Evolutionary conservation across 2,113 vertebrate species (phyloP).

Genomic region (Phylloscopus trochilus): DNA sequence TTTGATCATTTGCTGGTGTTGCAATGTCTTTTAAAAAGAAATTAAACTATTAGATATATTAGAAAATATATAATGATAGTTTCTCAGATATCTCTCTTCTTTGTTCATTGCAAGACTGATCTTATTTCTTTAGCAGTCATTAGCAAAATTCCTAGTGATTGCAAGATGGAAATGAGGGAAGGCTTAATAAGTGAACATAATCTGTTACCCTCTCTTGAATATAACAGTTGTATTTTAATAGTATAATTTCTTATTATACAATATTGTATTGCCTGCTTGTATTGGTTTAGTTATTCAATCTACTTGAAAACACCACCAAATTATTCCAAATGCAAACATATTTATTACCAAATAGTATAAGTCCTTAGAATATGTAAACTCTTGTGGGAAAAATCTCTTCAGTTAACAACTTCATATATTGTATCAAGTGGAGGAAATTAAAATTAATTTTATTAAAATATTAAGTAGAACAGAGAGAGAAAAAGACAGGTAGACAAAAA

Average conservation of each 20-base stretch:
- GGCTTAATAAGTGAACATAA: neutral
- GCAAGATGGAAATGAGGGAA: neutral
- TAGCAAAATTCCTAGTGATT: neutral
- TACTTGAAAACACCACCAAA: neutral
- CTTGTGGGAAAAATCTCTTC: neutral
- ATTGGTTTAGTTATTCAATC: neutral
- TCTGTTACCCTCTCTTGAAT: neutral
- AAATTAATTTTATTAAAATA: neutral
- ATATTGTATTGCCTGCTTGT: neutral
- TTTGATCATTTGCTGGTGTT: neutral
- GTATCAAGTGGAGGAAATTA: neutral
- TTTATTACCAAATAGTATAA: neutral
- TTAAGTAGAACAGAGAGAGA: neutral
- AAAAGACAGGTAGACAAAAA: neutral
- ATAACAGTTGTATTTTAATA: neutral
- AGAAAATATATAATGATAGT: neutral
- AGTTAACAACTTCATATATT: neutral
- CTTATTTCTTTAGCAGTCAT: neutral
- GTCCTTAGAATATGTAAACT: neutral
- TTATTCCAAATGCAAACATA: neutral
- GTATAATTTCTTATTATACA: neutral
- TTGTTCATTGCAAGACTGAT: neutral
- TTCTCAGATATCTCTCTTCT: neutral
- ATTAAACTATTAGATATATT: neutral
- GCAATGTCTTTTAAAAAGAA: neutral